A percentile compares a stretch with the other conserved stretches of the same genome.
Conservation (phyloP, 2,113 vertebrate genomes). For the Podarcis raffonei region DNA sequence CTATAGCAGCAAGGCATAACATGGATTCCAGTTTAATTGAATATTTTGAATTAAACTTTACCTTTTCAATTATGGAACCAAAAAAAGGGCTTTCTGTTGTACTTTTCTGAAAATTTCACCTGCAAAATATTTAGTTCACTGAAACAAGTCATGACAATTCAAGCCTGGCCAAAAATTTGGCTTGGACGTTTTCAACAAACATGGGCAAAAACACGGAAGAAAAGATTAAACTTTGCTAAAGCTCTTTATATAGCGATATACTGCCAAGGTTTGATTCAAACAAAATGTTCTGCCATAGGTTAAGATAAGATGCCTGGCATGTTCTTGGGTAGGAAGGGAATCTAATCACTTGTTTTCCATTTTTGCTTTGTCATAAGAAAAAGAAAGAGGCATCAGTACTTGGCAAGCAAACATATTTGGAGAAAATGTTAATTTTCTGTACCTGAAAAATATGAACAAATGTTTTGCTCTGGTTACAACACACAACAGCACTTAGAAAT, state of each 20-base stretch:
- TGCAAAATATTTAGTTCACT: constrained; percentile 8
- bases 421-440: constrained; percentile 6
- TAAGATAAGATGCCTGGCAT: background rate
- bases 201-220: constrained; percentile 10
- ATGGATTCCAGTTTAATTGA: constrained; percentile 1
- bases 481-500: background rate
- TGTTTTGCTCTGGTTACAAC: background rate
- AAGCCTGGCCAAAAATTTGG: constrained; percentile 2
- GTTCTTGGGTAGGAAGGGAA: background rate
- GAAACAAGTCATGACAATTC: constrained; percentile 6
- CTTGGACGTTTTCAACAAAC: constrained; percentile 17
- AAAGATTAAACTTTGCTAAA: constrained; percentile 26
- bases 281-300: constrained; percentile 1
- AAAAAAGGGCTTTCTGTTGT: background rate
- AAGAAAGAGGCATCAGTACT: background rate
- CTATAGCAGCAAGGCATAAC: background rate
- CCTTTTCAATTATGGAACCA: constrained; percentile 5
- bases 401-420: constrained; percentile 8
- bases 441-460: constrained; percentile 23
- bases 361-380: constrained; percentile 4
- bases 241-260: background rate
- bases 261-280: constrained; percentile 24
- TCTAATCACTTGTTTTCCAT: constrained; percentile 2
- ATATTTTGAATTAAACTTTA: background rate
- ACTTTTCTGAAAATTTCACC: constrained; percentile 5